phyloP scores from a whole-genome alignment of 2,113 vertebrate species.

The Lichenostomus cassidix region DNA sequence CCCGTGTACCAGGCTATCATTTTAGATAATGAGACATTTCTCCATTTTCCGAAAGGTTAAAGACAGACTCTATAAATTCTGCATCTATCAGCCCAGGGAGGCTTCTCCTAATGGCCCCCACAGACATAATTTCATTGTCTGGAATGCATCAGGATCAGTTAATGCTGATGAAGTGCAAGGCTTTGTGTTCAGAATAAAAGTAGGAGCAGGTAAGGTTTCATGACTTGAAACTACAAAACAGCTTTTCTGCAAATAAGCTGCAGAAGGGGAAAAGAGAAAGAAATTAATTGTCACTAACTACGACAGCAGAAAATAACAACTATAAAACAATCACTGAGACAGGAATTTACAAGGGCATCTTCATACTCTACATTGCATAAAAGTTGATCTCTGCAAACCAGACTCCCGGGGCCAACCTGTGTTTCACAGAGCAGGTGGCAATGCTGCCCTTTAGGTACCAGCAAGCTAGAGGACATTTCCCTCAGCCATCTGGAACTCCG shows the following conservation, averaged over 20 bases:
- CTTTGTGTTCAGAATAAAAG: constrained; percentile 48
- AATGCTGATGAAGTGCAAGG: constrained; percentile 45
- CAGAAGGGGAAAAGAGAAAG: not conserved
- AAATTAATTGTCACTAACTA: not conserved
- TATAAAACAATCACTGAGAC: not conserved
- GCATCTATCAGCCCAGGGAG: constrained; percentile 27
- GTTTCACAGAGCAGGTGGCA: constrained; percentile 47
- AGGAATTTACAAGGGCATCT: not conserved
- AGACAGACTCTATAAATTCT: constrained; percentile 57
- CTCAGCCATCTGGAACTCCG: constrained; percentile 47
- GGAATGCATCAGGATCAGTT: constrained; percentile 49
- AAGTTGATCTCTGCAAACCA: constrained; percentile 11
- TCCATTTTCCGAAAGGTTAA: constrained; percentile 53
- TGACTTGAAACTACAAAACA: not conserved
- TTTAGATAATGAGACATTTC: constrained; percentile 65
- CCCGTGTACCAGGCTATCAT: constrained; percentile 47
- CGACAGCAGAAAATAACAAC: not conserved
- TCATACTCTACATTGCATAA: not conserved
- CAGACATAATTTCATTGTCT: constrained; percentile 53
- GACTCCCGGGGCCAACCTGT: not conserved
- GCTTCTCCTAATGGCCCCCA: constrained; percentile 44
- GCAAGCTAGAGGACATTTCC: not conserved
- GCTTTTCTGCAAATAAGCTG: not conserved
- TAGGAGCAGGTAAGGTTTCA: constrained; percentile 1
- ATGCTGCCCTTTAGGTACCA: not conserved